Percentiles rank a stretch among this genome's conserved stretches.
These are phyloP conservation scores for Ageneiosus marmoratus DNA, from an alignment of 2,113 vertebrate genomes.

Conservation along the genomic window DNA sequence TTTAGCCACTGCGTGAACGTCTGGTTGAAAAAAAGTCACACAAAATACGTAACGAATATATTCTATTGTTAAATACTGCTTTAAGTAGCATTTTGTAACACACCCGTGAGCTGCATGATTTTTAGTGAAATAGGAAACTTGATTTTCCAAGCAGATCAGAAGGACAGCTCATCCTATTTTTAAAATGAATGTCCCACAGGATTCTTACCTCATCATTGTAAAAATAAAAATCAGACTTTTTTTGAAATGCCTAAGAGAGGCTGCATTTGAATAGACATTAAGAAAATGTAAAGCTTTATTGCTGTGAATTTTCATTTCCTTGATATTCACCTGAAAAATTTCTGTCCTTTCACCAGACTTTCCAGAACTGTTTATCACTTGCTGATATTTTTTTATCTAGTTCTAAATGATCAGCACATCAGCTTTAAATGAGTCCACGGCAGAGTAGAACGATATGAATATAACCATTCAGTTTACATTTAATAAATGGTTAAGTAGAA, in stretches of 20 bases:
- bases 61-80: not conserved
- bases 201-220: not conserved
- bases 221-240: not conserved
- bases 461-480: not conserved
- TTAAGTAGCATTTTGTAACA: not conserved
- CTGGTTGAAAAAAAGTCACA: conserved; percentile 60
- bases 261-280: not conserved
- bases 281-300: not conserved
- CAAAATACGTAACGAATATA: not conserved
- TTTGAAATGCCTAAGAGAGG: not conserved
- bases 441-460: not conserved
- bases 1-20: conserved; percentile 84
- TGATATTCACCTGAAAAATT: not conserved
- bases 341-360: too few relatives aligned
- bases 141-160: not conserved
- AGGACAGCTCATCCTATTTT: too few relatives aligned
- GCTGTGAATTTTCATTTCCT: not conserved
- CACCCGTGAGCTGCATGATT: too few relatives aligned
- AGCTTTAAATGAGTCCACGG: not conserved
- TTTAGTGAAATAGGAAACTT: not conserved
- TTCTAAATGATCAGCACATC: not conserved
- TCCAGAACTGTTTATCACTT: not conserved
- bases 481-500: not conserved
- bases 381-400: not conserved
- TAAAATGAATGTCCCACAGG: not conserved